Evolutionary conservation across 2,113 vertebrate genomes (phyloP).

Genomic region (Pterocles gutturalis): DNA sequence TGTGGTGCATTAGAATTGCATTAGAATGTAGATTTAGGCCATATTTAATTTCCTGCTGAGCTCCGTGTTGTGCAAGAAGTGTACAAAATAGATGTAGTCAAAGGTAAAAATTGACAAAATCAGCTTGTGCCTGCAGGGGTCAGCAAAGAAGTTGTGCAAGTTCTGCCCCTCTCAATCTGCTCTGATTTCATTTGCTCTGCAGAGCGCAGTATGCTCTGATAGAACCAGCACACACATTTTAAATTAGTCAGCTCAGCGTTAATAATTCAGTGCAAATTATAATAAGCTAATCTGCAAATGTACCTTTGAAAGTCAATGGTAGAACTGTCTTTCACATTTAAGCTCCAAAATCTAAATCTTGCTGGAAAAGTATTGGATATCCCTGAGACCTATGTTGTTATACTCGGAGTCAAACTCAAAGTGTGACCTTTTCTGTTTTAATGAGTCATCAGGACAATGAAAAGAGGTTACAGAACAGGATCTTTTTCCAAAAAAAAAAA

Average conservation of each 20-base stretch:
- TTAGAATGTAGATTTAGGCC: conserved; percentile 36
- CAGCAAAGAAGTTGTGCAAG: conserved; percentile 9
- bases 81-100: neutral
- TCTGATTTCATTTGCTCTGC: neutral
- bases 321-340: neutral
- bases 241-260: conserved; percentile 2
- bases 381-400: rapidly evolving
- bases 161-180: conserved; percentile 32
- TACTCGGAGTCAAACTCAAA: neutral
- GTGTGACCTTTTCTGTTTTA: neutral
- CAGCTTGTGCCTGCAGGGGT: conserved; percentile 34
- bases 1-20: conserved; percentile 17
- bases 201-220: neutral
- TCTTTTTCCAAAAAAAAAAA: neutral
- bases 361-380: neutral
- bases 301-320: neutral
- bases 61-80: neutral
- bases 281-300: conserved; percentile 1
- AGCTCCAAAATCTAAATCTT: neutral
- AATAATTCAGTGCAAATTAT: conserved; percentile 51
- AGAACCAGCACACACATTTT: neutral
- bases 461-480: neutral
- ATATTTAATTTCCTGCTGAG: conserved; percentile 44
- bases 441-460: neutral
- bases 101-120: neutral